Conservation (phyloP, 2,888 invertebrate species). For the Tinea trinotella region DNA sequence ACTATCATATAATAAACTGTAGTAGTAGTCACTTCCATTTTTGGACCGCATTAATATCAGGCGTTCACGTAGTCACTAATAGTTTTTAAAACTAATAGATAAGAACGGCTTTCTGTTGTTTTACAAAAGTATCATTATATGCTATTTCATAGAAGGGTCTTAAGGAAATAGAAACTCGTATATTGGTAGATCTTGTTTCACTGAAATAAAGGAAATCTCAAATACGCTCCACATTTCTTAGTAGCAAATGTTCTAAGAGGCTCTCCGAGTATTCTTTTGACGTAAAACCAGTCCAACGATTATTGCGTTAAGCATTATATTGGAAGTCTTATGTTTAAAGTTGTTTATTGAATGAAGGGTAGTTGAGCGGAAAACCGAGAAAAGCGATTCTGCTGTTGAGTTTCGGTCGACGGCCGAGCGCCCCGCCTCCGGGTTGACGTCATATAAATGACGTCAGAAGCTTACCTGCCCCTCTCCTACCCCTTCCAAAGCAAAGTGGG, state of each 20-base stretch:
- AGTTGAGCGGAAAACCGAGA: background rate
- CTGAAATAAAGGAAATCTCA: constrained; percentile 9
- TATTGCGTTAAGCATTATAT: background rate
- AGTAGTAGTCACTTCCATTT: too few relatives aligned
- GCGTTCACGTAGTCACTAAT: too few relatives aligned
- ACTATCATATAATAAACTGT: too few relatives aligned
- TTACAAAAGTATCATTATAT: too few relatives aligned
- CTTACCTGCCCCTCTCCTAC: constrained; percentile 40
- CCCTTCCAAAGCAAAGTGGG: constrained; percentile 22
- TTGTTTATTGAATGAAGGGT: constrained; percentile 2
- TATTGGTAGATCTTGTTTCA: background rate
- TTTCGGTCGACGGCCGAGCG: constrained; percentile 46
- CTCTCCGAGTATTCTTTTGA: constrained; percentile 18
- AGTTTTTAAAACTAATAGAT: too few relatives aligned
- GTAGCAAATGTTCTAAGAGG: constrained; percentile 18
- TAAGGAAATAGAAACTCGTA: too few relatives aligned
- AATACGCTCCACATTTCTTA: constrained; percentile 19
- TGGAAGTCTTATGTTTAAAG: constrained; percentile 7
- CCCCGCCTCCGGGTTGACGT: constrained; percentile 55
- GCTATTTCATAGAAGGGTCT: too few relatives aligned
- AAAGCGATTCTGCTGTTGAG: constrained; percentile 22
- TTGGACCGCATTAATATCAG: too few relatives aligned
- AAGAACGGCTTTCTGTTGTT: too few relatives aligned
- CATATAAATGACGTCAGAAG: constrained; percentile 56
- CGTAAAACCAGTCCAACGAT: constrained; percentile 9